Conservation (phyloP, 2,888 invertebrate species). For the Polymixis flavicincta region DNA sequence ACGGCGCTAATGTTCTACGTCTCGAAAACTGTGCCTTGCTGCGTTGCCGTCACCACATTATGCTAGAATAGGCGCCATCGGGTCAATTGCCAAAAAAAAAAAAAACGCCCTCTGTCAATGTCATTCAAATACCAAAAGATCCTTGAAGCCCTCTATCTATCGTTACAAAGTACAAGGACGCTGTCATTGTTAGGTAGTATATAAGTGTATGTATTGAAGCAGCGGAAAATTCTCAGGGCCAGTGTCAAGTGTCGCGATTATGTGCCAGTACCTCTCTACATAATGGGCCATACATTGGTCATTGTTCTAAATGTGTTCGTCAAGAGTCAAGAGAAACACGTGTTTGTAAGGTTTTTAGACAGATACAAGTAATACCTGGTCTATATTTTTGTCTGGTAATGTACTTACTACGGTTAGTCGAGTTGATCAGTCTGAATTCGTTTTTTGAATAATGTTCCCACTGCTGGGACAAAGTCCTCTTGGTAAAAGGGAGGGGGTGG, state of each 20-base stretch:
- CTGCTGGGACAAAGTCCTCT: too few relatives aligned
- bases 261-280: slow-evolving; percentile 11
- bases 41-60: too few relatives aligned
- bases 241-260: slow-evolving; percentile 48
- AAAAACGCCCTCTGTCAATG: not conserved
- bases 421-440: not conserved
- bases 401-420: not conserved
- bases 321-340: slow-evolving; percentile 13
- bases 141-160: too few relatives aligned
- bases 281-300: slow-evolving; percentile 19
- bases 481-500: too few relatives aligned
- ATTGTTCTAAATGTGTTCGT: slow-evolving; percentile 37
- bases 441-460: not conserved
- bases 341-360: not conserved
- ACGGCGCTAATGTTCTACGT: too few relatives aligned
- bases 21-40: too few relatives aligned
- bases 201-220: slow-evolving; percentile 27
- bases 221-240: slow-evolving; percentile 53
- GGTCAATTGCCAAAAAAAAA: too few relatives aligned
- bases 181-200: slow-evolving; percentile 1
- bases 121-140: too few relatives aligned
- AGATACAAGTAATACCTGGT: not conserved
- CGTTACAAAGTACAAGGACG: slow-evolving; percentile 26
- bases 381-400: not conserved
- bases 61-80: too few relatives aligned